Percentiles rank a stretch among this genome's conserved stretches.
phyloP scores from a whole-genome alignment of 2,113 vertebrate species.

The Sula dactylatra region DNA sequence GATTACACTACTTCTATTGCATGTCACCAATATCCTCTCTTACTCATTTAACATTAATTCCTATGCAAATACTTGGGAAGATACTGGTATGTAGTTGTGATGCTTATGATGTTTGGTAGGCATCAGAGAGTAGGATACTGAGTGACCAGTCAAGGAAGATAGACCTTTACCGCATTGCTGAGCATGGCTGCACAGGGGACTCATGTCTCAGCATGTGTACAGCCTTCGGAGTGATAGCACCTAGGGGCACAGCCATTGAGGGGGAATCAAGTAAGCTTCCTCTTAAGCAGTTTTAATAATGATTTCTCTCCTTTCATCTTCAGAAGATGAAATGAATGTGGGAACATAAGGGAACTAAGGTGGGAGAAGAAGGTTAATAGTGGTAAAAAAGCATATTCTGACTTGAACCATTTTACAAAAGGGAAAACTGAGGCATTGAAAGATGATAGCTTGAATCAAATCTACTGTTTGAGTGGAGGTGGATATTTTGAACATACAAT shows the following conservation, averaged over 20 bases:
- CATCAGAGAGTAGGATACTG: background rate
- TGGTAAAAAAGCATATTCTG: background rate
- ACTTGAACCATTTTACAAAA: background rate
- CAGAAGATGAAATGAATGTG: background rate
- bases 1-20: background rate
- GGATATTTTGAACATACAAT: conserved; percentile 45
- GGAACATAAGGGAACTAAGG: background rate
- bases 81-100: background rate
- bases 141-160: background rate
- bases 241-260: background rate
- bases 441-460: background rate
- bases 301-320: background rate
- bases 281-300: background rate
- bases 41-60: background rate
- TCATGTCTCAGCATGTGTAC: rapidly evolving
- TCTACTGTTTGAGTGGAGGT: background rate
- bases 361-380: background rate
- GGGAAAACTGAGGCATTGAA: background rate
- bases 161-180: rapidly evolving
- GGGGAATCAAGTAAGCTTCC: background rate
- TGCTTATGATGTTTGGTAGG: background rate
- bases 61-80: background rate
- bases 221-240: background rate
- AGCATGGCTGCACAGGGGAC: background rate
- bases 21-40: background rate